Evolutionary conservation across 2,797 vertebrate genomes (phyloP).

Genomic region (Acanthurus tractus): DNA sequence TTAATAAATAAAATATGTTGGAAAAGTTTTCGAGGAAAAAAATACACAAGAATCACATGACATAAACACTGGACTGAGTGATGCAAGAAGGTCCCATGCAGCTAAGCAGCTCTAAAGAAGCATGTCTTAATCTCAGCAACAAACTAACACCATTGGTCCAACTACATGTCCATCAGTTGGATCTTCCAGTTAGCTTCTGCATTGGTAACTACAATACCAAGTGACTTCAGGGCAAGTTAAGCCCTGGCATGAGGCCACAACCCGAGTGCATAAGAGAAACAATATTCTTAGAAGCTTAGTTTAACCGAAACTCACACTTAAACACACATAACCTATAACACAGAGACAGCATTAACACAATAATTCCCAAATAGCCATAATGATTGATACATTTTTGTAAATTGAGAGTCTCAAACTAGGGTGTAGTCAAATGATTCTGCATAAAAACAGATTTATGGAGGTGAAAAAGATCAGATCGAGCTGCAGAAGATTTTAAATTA

Average conservation of each 20-base stretch:
- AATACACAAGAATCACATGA: neutral
- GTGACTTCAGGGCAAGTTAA: conserved; percentile 71
- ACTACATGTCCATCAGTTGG: conserved; percentile 46
- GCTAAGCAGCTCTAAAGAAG: conserved; percentile 46
- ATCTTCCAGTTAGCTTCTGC: conserved; percentile 59
- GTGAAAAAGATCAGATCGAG: neutral
- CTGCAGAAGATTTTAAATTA: neutral
- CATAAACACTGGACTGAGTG: conserved; percentile 7
- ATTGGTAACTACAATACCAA: conserved; percentile 63
- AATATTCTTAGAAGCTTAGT: conserved; percentile 9
- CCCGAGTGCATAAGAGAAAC: conserved; percentile 36
- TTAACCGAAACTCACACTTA: conserved; percentile 25
- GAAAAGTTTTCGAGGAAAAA: neutral
- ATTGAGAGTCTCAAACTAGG: neutral
- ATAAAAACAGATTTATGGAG: neutral
- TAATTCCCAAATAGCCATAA: neutral
- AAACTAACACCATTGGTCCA: conserved; percentile 41
- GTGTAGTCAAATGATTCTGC: neutral
- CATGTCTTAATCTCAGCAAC: conserved; percentile 58
- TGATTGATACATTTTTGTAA: neutral
- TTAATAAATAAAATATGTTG: neutral
- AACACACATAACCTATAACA: conserved; percentile 9
- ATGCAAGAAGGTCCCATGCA: conserved; percentile 33
- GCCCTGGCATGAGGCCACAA: conserved; percentile 43
- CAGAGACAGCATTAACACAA: conserved; percentile 19